Percentiles rank a stretch among this genome's conserved stretches.
phyloP scores from a whole-genome alignment of 2,888 invertebrate genomes.

The Cabera pusaria region DNA sequence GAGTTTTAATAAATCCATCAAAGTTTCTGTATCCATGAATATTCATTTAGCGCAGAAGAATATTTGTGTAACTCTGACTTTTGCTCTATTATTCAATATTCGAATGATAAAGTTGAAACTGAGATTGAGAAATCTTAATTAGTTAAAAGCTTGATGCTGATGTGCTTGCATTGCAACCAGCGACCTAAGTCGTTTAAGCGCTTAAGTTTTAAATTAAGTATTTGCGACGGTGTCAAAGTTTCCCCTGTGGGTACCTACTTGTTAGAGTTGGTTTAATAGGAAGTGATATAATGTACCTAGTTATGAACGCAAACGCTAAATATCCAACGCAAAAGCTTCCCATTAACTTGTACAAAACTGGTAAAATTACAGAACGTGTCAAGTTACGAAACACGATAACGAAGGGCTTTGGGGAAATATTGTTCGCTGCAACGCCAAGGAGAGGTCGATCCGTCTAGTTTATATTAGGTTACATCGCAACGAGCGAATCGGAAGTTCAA shows the following conservation, averaged over 20 bases:
- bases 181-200: slow-evolving; percentile 31
- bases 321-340: slow-evolving; percentile 20
- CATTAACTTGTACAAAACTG: slow-evolving; percentile 20
- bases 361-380: slow-evolving; percentile 20
- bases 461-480: slow-evolving; percentile 21
- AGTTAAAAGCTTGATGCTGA: slow-evolving; percentile 22
- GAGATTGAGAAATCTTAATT: slow-evolving; percentile 18
- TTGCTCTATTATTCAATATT: slow-evolving; percentile 17
- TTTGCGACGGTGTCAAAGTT: slow-evolving; percentile 38
- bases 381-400: slow-evolving; percentile 19
- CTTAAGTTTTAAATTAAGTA: slow-evolving; percentile 35
- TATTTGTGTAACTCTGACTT: slow-evolving; percentile 37
- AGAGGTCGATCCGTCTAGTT: slow-evolving; percentile 22
- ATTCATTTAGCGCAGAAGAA: slow-evolving; percentile 45
- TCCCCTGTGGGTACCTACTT: slow-evolving; percentile 28
- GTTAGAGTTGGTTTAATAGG: slow-evolving; percentile 34
- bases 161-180: slow-evolving; percentile 28
- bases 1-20: slow-evolving; percentile 63
- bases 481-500: slow-evolving; percentile 17
- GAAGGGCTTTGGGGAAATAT: slow-evolving; percentile 17
- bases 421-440: slow-evolving; percentile 16
- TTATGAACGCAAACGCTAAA: slow-evolving; percentile 16
- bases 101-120: slow-evolving; percentile 12
- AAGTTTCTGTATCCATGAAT: slow-evolving; percentile 63
- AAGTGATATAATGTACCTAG: slow-evolving; percentile 27